Evolutionary conservation across 2,797 vertebrate genomes (phyloP).

Genomic region (Spheniscus humboldti): DNA sequence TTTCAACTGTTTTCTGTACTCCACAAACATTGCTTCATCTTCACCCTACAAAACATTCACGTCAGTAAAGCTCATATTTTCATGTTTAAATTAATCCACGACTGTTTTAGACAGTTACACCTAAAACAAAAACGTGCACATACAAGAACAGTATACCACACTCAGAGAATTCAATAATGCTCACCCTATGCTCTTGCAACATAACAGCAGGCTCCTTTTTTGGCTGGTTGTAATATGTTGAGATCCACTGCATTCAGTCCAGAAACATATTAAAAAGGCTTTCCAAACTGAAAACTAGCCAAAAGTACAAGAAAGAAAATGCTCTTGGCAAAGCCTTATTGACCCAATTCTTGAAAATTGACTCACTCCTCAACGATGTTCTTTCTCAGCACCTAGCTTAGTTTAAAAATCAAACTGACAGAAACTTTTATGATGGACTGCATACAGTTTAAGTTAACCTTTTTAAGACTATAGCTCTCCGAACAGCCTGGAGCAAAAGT

Average conservation of each 20-base stretch:
- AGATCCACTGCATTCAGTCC: background rate
- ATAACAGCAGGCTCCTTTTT: background rate
- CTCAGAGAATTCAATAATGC: background rate
- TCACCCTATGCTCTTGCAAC: background rate
- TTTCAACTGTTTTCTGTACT: conserved; percentile 98
- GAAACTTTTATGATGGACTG: background rate
- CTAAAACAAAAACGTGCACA: background rate
- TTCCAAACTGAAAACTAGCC: conserved; percentile 8
- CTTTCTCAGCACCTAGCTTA: background rate
- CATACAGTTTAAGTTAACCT: background rate
- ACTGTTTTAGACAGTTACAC: background rate
- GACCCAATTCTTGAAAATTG: background rate
- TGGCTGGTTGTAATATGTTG: background rate
- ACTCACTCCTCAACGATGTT: background rate
- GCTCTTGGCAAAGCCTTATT: background rate
- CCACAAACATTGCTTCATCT: conserved; percentile 99
- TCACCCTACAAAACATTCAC: conserved; percentile 83
- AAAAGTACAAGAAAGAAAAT: background rate
- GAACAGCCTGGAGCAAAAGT: background rate
- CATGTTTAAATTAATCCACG: background rate
- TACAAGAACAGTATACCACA: background rate
- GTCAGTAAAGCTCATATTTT: background rate
- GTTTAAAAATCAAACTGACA: background rate
- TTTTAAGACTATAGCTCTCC: background rate
- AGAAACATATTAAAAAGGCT: background rate